Base-by-base conservation (phyloP, 2,113 vertebrate genomes). In the Mesembrinibis cayennensis region DNA sequence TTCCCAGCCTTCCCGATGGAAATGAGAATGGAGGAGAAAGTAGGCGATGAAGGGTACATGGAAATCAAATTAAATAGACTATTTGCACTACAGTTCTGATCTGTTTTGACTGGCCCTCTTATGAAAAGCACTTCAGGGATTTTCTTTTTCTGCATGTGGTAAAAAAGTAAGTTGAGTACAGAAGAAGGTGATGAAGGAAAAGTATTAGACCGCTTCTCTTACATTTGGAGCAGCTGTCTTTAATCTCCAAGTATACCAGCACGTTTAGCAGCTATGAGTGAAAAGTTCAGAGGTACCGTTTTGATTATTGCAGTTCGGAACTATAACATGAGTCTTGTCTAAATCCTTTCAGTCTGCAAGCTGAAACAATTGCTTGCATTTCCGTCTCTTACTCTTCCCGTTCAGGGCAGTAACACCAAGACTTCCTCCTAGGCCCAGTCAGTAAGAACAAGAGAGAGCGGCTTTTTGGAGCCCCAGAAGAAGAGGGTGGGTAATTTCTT, bases 21-120 rank as follows among this genome's bases (percentile, higher is more conserved):
- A 93, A 90, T 56, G 58, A 72, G 72, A 95, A 9, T 4, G 83
- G 36, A 65, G 76, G 79, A 56, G 82, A 93, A 88, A 82, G 79
- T 67, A 93, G 96, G 90, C 76, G 95, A 87, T 55, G 82, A 89
- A 93, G 83, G 80, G 61, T 71, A 71, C 63, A 80, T 63, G 87
- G 80, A 97, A 97, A 98, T 91, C 55, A 95, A 94, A 90, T 89
- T 85, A 89, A 92, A 90, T 58, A 87, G 92, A 90, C 50, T 29
- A 8, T 42, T 70, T 89, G 74, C 23, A 58, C 30, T 29, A 30
- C 44, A 80, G 10, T 30, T 90, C 38, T 71, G 52, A 79, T 58
- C 22, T 87, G 25, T 59, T 96, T 87, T 87, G 69, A 82, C 34
- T 82, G 40, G n/a, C 6, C 17, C 8, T 74, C 59, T 88, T 62